Evolutionary conservation across 2,888 invertebrate genomes (phyloP), one percentile per base, ranked within the genome.

Genomic region (Cenopis cana): DNA sequence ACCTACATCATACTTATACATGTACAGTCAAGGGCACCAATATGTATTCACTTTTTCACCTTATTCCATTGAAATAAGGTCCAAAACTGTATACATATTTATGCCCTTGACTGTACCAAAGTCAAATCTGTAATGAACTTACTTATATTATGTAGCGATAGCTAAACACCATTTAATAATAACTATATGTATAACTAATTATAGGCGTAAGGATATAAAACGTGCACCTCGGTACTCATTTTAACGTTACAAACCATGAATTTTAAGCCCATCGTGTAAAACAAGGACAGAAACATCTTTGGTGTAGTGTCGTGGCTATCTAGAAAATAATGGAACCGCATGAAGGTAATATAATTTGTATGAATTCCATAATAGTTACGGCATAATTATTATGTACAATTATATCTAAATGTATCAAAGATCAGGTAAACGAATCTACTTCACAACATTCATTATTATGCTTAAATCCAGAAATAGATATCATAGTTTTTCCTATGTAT

Each of bases 161-260:
- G 79, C 81, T 82, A 82, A 84, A 84, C 83, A 84, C 81, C 81
- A 82, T 83, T 82, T 81, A 71, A 82, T 82, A 83, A 79, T 76
- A 75, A 69, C 1, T 41, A 41, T 0, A 77, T 54, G n/a, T n/a
- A n/a, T n/a, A n/a, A 67, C 41, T 24, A 36, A 41, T 54, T 41
- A 68, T 55, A 29, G 20, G 55, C 46, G 18, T 36, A 33, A 55
- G 9, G 56, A 54, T 49, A 72, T 66, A 74, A 71, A 57, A 67
- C 78, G 78, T 76, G 79, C 75, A 76, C 73, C 46, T 24, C 1
- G 24, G 24, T 67, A 49, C 29, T 76, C 77, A 77, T 41, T 46
- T 74, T 61, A 73, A 77, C 72, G 71, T 82, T 85, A 85, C 85
- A 85, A 71, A 57, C 74, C 69, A 72, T 76, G 74, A 77, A 77